A percentile compares a stretch with the other conserved stretches of the same genome.
Evolutionary conservation across 2,888 invertebrate species (phyloP).

Genomic region (Prenolepis imparis): DNA sequence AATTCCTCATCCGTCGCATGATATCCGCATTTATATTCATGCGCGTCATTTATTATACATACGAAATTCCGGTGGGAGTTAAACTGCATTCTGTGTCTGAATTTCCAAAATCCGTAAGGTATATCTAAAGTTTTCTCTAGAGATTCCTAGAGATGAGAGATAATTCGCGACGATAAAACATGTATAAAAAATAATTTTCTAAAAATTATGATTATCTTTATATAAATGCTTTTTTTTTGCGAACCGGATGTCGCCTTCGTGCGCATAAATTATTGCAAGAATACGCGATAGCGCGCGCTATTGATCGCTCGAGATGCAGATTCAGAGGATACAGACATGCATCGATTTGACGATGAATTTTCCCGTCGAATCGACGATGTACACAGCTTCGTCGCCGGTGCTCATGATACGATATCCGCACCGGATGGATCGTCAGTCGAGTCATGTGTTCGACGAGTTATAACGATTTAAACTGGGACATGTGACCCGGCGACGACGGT

Average conservation of each 20-base stretch:
- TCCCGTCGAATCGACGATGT: constrained; percentile 46
- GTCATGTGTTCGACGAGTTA: constrained; percentile 75
- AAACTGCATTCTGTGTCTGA: neutral
- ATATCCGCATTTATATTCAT: constrained; percentile 36
- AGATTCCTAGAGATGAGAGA: neutral
- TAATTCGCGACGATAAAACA: neutral
- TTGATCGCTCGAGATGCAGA: constrained; percentile 44
- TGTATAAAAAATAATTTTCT: constrained; percentile 25
- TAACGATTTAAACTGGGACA: constrained; percentile 81
- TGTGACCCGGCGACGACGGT: constrained; percentile 70
- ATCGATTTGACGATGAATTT: constrained; percentile 38
- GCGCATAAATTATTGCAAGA: constrained; percentile 53
- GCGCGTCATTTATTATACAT: constrained; percentile 24
- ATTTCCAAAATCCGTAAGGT: neutral
- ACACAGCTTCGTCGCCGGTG: neutral
- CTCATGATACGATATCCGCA: constrained; percentile 22
- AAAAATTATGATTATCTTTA: neutral
- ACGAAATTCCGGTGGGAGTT: constrained; percentile 4
- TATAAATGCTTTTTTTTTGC: neutral
- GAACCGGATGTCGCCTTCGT: constrained; percentile 15
- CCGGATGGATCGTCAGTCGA: constrained; percentile 56
- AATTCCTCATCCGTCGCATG: constrained; percentile 27
- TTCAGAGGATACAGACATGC: constrained; percentile 28
- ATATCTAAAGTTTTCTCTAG: neutral
- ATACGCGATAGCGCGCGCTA: constrained; percentile 49